phyloP scores from a whole-genome alignment of 2,797 vertebrate species.

The Chiloscyllium punctatum region DNA sequence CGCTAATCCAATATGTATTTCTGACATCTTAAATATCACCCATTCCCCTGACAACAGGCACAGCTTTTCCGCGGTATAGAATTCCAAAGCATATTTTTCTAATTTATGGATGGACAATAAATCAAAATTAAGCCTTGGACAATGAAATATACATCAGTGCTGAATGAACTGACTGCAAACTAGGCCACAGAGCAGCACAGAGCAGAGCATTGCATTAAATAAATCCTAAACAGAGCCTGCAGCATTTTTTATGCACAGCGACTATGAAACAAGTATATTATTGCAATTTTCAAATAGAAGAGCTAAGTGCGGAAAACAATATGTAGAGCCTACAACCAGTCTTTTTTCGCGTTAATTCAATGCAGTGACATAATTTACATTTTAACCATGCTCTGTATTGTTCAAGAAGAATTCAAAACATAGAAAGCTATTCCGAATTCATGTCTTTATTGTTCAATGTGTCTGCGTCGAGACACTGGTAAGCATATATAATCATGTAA shows the following conservation, averaged over 20 bases:
- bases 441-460: conserved; percentile 3
- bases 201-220: conserved; percentile 69
- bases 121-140: conserved; percentile 99
- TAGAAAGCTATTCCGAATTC: neutral
- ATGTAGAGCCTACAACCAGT: neutral
- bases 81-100: conserved; percentile 99
- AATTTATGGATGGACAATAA: conserved; percentile 99
- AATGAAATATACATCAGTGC: conserved; percentile 98
- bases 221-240: conserved; percentile 53
- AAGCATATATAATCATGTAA: neutral
- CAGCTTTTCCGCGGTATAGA: conserved; percentile 87
- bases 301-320: neutral
- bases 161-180: conserved; percentile 88
- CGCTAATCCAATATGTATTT: conserved; percentile 98
- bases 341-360: neutral
- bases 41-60: conserved; percentile 92
- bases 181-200: conserved; percentile 75
- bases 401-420: neutral
- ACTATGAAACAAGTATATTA: conserved; percentile 6
- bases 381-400: neutral
- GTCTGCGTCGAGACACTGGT: neutral
- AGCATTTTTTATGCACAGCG: conserved; percentile 7
- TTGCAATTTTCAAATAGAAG: conserved; percentile 7
- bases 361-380: neutral
- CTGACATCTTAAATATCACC: conserved; percentile 99